Base-by-base conservation (phyloP, 2,888 invertebrate genomes). In the Ochropleura plecta region DNA sequence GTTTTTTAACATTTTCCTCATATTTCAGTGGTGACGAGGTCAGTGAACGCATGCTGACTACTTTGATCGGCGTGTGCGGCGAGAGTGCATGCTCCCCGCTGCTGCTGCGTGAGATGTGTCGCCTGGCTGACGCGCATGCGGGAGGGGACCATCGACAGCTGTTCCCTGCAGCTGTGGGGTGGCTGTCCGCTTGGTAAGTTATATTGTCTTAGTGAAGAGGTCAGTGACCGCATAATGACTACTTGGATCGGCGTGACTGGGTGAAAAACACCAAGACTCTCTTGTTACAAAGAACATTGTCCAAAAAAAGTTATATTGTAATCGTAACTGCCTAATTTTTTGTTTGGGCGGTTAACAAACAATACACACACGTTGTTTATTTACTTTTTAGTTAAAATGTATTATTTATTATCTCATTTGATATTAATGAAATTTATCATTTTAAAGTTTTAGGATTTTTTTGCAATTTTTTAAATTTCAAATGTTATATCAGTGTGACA, bases 71-170 rank as follows among this genome's bases (percentile, higher is more conserved):
- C 51, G 95, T 95, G 75, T 94, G 94, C 86, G 94, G 95, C 49
- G 94, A 92, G 76, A 95, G 85, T 86, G 94, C 92, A 86, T 97
- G 93, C 89, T 95, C 94, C 53, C 96, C 94, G 74, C 88, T 93
- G 64, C 90, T 95, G 73, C 90, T 96, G 84, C 94, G 94, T 5
- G 96, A 96, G 91, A 94, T 96, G 94, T 95, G 96, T 70, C 95
- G 95, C 0, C 90, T 99, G 83, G 99, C 99, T 0, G 98, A 99
- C 92, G 98, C 98, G 40, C 98, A 98, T 40, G 97, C 97, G 7
- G 98, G 98, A 46, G 96, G 97, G 64, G 98, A 99, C 0, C 99
- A 99, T 91, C 95, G 97, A 4, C 97, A 97, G 46, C 95, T 99
- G 30, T 98, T 99, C 92, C 97, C 98, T 53, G 98, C 99, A 0